A percentile compares a stretch with the other conserved stretches of the same genome.
These are phyloP conservation scores for Podarcis cretensis DNA, from an alignment of 2,113 vertebrate species.

Conservation along the genomic window DNA sequence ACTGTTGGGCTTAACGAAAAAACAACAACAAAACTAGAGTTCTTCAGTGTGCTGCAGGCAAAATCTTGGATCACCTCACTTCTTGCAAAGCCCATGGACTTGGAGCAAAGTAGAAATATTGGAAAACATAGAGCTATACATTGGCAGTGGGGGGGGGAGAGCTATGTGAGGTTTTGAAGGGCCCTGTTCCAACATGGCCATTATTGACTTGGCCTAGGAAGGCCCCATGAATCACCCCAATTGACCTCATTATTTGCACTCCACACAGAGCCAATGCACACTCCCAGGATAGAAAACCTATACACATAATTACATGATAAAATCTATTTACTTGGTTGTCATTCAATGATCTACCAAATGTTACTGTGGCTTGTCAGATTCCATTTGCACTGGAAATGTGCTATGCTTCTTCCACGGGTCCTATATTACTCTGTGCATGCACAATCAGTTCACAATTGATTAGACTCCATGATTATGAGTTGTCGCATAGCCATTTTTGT, in stretches of 20 bases:
- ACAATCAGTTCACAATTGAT: not conserved
- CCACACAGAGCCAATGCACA: not conserved
- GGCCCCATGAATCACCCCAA: too few relatives aligned
- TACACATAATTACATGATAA: not conserved
- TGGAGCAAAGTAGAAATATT: too few relatives aligned
- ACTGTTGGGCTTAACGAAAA: too few relatives aligned
- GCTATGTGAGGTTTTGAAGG: too few relatives aligned
- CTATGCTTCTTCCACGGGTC: not conserved
- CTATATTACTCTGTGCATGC: not conserved
- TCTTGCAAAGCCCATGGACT: too few relatives aligned
- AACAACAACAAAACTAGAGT: too few relatives aligned
- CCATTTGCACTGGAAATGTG: not conserved
- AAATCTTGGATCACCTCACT: too few relatives aligned
- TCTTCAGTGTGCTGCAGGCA: too few relatives aligned
- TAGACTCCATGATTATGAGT: not conserved
- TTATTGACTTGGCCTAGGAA: too few relatives aligned
- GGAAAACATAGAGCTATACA: too few relatives aligned
- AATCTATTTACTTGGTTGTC: not conserved
- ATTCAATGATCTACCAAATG: not conserved
- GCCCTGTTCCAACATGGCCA: too few relatives aligned
- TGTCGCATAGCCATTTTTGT: not conserved
- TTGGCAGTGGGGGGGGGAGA: too few relatives aligned
- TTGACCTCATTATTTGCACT: not conserved
- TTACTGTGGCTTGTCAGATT: not conserved
- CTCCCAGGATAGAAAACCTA: not conserved